Base-by-base conservation (phyloP, 2,888 invertebrate species). In the Leucoma salicis region DNA sequence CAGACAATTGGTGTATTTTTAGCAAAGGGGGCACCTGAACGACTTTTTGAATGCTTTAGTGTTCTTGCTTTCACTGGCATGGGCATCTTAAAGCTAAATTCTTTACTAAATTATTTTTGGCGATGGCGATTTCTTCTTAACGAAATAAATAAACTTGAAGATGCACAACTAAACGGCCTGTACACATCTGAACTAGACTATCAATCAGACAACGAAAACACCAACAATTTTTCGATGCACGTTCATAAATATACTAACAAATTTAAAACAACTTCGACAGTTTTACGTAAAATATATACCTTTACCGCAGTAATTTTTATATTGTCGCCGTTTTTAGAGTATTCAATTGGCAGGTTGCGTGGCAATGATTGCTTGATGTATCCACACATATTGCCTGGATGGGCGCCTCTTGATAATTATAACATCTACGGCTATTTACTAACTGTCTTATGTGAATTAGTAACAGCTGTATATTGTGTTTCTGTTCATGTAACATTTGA, bases 331-430 rank as follows among this genome's bases (percentile, higher is more conserved):
- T 84, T 82, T 48, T 47, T 70, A n/a, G 82, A 85, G 48, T 65
- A 70, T 38, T 55, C 46, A 0, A 38, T 77, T 2, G 47, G 57
- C 14, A 52, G 46, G 14, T 16, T 61, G 0, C 50, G 57, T 1
- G 68, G 56, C 1, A 42, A 46, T n/a, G 48, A 35, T 3, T 39
- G 39, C 3, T 31, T 51, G 8, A 44, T 21, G 0, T 69, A 66
- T 39, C 82, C 82, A 0, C 86, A 85, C 37, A 72, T 86, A 31
- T 50, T 87, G 10, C 83, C 82, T 0, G 58, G 61, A 10, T 85
- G 82, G 83, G 41, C 66, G 4, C 79, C 77, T 0, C 45, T 81
- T 0, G 81, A 79, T 27, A 32, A 46, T 0, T 8, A 61, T 0
- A 61, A 50, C 47, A 42, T 68, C 28, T 14, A 47, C 10, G 74